Conservation (phyloP, 2,797 vertebrate genomes). For the Sebastes vulpes region DNA sequence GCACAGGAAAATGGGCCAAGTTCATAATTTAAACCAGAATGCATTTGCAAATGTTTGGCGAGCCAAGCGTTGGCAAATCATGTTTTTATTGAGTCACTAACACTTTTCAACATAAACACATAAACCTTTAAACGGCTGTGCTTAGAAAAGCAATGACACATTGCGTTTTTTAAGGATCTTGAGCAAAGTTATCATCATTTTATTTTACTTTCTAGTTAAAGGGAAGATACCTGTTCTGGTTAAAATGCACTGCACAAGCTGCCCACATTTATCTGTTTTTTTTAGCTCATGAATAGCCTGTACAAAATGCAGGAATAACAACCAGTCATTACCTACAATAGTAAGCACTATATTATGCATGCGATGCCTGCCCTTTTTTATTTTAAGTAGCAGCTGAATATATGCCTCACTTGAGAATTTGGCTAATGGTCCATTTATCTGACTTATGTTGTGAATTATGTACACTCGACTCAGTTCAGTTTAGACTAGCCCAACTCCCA, state of each 20-base stretch:
- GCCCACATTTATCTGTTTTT: neutral
- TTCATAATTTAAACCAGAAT: neutral
- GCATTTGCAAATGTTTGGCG: neutral
- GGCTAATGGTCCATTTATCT: slow-evolving; percentile 28
- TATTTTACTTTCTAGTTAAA: neutral
- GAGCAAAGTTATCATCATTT: neutral
- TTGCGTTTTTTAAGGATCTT: neutral
- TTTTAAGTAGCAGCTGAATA: slow-evolving; percentile 19
- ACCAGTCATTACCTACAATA: neutral
- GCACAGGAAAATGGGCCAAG: neutral
- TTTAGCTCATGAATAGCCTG: neutral
- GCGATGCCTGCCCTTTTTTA: neutral
- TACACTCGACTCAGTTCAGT: neutral
- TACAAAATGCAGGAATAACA: neutral
- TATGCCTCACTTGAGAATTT: slow-evolving; percentile 5
- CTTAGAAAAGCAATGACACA: neutral
- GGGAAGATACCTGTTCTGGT: neutral
- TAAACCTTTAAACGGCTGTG: neutral
- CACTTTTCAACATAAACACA: neutral
- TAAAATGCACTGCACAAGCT: neutral
- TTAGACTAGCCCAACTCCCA: neutral
- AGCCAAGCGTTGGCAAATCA: neutral
- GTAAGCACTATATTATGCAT: slow-evolving; percentile 13
- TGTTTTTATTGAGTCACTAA: neutral
- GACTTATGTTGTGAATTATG: slow-evolving; percentile 16